Conservation (phyloP, 2,113 vertebrate genomes). For the Tetrao urogallus region DNA sequence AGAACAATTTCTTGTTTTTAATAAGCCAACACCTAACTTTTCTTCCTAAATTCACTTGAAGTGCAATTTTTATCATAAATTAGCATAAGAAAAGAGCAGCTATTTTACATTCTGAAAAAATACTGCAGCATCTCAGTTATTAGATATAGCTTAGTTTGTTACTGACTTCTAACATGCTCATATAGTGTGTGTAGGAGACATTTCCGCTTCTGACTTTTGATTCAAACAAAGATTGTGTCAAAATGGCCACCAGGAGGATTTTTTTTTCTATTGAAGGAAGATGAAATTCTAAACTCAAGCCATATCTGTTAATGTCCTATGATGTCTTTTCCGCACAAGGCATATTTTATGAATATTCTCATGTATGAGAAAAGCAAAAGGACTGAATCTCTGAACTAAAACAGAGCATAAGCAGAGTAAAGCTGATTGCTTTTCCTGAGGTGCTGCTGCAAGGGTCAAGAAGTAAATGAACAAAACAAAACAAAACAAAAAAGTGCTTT, state of each 20-base stretch:
- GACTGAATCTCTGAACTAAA: constrained; percentile 1
- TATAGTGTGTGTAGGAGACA: neutral
- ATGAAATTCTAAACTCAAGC: neutral
- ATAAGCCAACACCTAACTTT: neutral
- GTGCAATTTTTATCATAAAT: neutral
- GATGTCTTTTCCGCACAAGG: neutral
- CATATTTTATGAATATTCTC: neutral
- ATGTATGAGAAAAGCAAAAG: neutral
- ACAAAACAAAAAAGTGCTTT: neutral
- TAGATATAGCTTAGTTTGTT: neutral
- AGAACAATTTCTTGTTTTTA: neutral
- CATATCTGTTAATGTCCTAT: neutral
- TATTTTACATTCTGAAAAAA: neutral
- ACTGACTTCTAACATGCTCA: neutral
- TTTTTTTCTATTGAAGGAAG: neutral
- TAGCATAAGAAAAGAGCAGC: neutral
- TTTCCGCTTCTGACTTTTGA: neutral
- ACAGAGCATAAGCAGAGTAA: neutral
- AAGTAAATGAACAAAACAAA: neutral
- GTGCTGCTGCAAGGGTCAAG: neutral
- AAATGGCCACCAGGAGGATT: neutral
- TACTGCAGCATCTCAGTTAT: neutral
- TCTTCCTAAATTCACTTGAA: neutral
- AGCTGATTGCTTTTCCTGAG: neutral
- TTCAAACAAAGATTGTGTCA: neutral